Evolutionary conservation across 2,888 invertebrate genomes (phyloP), one percentile per base, ranked within the genome.

Genomic region (Drosophila kanekoi): DNA sequence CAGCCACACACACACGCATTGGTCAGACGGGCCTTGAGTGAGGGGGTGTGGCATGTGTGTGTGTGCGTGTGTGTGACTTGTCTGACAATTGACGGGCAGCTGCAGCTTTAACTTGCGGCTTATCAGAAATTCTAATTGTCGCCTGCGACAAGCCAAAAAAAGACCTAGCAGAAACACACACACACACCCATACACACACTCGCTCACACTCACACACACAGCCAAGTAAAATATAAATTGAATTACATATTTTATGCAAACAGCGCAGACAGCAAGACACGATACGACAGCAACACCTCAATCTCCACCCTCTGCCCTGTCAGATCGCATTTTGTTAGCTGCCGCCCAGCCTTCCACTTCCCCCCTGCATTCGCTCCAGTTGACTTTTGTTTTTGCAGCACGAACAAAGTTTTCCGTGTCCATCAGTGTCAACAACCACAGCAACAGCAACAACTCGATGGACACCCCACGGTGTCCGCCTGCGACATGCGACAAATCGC

Each of bases 171-270:
- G 43, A 37, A 57, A 43, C 23, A 35, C 37, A 49, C 38, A 45
- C 13, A 37, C 32, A 35, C 37, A 40, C 51, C 14, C 51, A 37
- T 20, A 40, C 37, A 47, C 51, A 3, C 10, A 6, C 51, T 40
- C 23, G 18, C 33, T 37, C 43, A 45, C 13, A 37, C 32, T 28
- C 28, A 6, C 8, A 0, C 28, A 8, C 28, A 28, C 28, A 28
- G 28, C 45, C 64, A 64, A 65, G 63, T 61, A 57, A 87, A 73
- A 75, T 87, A 87, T 81, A 84, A 87, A 89, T 87, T 83, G 83
- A 83, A 83, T 83, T 89, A 89, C 85, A 83, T 83, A 83, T 83
- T 83, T 83, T 87, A 83, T 87, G 83, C 87, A 83, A 87, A 84
- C 76, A 61, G 23, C 18, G 41, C 60, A 74, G 75, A 77, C 73